Evolutionary conservation across 2,797 vertebrate genomes (phyloP).

Genomic region (Tachyglossus aculeatus): DNA sequence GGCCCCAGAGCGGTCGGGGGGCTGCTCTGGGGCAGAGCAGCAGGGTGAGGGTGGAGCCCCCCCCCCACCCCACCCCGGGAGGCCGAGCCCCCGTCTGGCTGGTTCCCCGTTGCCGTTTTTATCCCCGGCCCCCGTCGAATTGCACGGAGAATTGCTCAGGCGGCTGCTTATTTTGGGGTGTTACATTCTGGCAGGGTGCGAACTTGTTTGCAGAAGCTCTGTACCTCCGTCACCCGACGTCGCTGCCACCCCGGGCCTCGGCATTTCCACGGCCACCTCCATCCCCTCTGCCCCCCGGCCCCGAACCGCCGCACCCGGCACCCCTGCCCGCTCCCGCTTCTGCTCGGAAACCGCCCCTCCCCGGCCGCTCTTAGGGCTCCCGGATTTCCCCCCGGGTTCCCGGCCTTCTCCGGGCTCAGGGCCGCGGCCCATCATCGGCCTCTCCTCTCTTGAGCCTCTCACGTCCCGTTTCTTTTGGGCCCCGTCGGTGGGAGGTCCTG

Average conservation of each 20-base stretch:
- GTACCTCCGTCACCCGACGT: constrained; percentile 26
- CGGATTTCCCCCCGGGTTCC: neutral
- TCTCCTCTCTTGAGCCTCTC: neutral
- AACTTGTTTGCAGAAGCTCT: constrained; percentile 46
- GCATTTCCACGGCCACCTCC: constrained; percentile 14
- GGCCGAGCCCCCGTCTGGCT: constrained; percentile 5
- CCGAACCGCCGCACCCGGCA: constrained; percentile 2
- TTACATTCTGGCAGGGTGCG: constrained; percentile 61
- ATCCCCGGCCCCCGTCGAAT: constrained; percentile 21
- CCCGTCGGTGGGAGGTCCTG: neutral
- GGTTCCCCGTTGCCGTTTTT: constrained; percentile 49
- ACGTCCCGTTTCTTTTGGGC: neutral
- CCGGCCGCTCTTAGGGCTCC: neutral
- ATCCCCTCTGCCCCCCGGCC: neutral
- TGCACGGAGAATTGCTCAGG: neutral
- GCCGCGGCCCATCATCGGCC: no score
- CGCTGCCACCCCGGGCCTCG: constrained; percentile 31
- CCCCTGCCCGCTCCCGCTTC: constrained; percentile 7
- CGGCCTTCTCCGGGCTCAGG: neutral
- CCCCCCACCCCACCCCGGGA: no score
- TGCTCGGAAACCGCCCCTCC: neutral
- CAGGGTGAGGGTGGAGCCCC: neutral
- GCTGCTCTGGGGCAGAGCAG: constrained; percentile 11
- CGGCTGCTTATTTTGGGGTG: constrained; percentile 65
- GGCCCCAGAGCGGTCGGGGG: no score